Evolutionary conservation across 2,888 invertebrate species (phyloP).

Genomic region (Augochlorella aurata): DNA sequence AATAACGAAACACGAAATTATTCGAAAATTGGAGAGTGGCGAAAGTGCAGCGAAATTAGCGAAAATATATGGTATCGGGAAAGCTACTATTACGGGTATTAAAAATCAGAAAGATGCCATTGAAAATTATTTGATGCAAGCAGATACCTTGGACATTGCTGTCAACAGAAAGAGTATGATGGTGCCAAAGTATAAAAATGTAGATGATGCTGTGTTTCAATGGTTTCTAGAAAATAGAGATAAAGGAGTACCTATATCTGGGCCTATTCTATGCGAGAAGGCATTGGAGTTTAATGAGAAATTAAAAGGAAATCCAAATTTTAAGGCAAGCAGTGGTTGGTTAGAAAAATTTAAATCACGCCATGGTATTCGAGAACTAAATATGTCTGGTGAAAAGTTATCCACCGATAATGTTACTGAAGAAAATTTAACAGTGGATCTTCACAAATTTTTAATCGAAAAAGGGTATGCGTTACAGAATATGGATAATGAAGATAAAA

Average conservation of each 20-base stretch:
- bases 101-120: constrained; percentile 20
- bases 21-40: constrained; percentile 22
- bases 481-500: constrained; percentile 65
- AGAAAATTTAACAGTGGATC: constrained; percentile 29
- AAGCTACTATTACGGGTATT: constrained; percentile 35
- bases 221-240: constrained; percentile 26
- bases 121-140: constrained; percentile 16
- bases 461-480: constrained; percentile 37
- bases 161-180: constrained; percentile 17
- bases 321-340: constrained; percentile 57
- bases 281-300: constrained; percentile 46
- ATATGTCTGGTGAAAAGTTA: constrained; percentile 47
- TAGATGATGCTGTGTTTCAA: constrained; percentile 33
- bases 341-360: constrained; percentile 46
- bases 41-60: constrained; percentile 30
- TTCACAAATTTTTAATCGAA: constrained; percentile 40
- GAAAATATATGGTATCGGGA: constrained; percentile 25
- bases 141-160: neutral
- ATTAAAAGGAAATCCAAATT: constrained; percentile 21
- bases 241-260: constrained; percentile 20
- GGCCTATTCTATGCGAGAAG: constrained; percentile 39
- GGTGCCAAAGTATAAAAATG: constrained; percentile 21
- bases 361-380: constrained; percentile 40
- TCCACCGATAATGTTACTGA: constrained; percentile 38
- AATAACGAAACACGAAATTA: constrained; percentile 27